A percentile compares a stretch with the other conserved stretches of the same genome.
phyloP scores from a whole-genome alignment of 2,113 vertebrate species.

The Oryzias celebensis region DNA sequence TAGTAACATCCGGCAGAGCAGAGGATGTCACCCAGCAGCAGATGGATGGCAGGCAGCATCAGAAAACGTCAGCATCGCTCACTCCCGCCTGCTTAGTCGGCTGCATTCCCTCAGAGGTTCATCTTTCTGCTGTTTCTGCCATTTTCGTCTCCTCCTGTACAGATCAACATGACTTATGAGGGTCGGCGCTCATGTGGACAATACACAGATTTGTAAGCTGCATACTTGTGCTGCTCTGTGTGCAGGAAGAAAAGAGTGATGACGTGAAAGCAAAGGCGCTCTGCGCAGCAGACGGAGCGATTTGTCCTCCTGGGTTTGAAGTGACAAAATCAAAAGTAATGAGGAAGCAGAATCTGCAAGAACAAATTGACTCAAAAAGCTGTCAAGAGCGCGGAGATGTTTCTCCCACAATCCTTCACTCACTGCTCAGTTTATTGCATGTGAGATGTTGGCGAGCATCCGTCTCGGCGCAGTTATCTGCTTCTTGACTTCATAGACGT shows the following conservation, averaged over 20 bases:
- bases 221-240: slow-evolving; percentile 14
- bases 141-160: background rate
- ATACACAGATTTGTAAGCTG: slow-evolving; percentile 17
- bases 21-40: slow-evolving; percentile 26
- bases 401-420: too few species aligned
- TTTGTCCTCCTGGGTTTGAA: slow-evolving; percentile 62
- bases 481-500: too few species aligned
- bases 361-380: slow-evolving; percentile 48
- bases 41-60: slow-evolving; percentile 55
- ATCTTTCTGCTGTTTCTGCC: slow-evolving; percentile 12
- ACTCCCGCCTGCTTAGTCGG: slow-evolving; percentile 52
- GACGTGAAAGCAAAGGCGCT: slow-evolving; percentile 39
- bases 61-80: slow-evolving; percentile 36
- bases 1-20: too few species aligned
- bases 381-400: background rate
- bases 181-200: slow-evolving; percentile 17
- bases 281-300: slow-evolving; percentile 44
- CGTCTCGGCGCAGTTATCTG: too few species aligned
- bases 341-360: slow-evolving; percentile 56
- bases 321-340: slow-evolving; percentile 62
- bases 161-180: slow-evolving; percentile 16
- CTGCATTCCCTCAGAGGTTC: slow-evolving; percentile 29
- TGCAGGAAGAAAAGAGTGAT: slow-evolving; percentile 21
- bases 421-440: too few species aligned
- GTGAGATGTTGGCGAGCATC: too few species aligned